phyloP scores from a whole-genome alignment of 2,113 vertebrate genomes.

The Oreotrochilus melanogaster region DNA sequence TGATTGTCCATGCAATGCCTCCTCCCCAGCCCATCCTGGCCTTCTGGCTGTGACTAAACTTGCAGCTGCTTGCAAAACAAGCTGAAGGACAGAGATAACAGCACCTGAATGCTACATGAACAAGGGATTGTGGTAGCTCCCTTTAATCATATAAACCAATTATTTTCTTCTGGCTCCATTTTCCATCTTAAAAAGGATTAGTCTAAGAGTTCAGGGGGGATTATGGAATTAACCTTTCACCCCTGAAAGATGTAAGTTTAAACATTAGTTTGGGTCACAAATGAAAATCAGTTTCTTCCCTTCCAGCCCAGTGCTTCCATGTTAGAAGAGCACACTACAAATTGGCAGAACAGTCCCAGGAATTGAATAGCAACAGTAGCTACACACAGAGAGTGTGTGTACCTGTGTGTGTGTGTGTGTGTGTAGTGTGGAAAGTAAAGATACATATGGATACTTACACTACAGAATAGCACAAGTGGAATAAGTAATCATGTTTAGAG shows the following conservation, averaged over 20 bases:
- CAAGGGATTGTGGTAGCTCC: background rate
- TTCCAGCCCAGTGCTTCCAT: background rate
- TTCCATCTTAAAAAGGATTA: slow-evolving; percentile 41
- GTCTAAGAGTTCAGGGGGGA: background rate
- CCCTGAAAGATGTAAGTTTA: slow-evolving; percentile 13
- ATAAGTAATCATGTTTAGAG: background rate
- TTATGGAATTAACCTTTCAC: slow-evolving; percentile 46
- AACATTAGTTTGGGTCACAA: background rate
- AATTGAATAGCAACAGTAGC: background rate
- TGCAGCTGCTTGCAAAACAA: slow-evolving; percentile 17
- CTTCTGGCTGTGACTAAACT: slow-evolving; percentile 23
- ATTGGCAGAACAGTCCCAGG: background rate
- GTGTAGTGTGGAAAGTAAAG: background rate
- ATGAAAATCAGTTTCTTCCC: slow-evolving; percentile 24
- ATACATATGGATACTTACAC: background rate
- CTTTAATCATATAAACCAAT: slow-evolving; percentile 38
- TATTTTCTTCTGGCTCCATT: slow-evolving; percentile 30
- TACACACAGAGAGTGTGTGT: background rate
- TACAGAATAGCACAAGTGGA: background rate
- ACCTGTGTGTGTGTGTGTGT: too few relatives aligned
- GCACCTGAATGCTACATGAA: slow-evolving; percentile 33
- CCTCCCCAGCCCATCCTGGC: background rate
- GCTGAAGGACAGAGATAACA: slow-evolving; percentile 60
- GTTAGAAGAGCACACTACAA: background rate
- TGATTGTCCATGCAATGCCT: background rate